Percentiles rank a stretch among this genome's conserved stretches.
Evolutionary conservation across 2,113 vertebrate species (phyloP).

Genomic region (Eretmochelys imbricata): DNA sequence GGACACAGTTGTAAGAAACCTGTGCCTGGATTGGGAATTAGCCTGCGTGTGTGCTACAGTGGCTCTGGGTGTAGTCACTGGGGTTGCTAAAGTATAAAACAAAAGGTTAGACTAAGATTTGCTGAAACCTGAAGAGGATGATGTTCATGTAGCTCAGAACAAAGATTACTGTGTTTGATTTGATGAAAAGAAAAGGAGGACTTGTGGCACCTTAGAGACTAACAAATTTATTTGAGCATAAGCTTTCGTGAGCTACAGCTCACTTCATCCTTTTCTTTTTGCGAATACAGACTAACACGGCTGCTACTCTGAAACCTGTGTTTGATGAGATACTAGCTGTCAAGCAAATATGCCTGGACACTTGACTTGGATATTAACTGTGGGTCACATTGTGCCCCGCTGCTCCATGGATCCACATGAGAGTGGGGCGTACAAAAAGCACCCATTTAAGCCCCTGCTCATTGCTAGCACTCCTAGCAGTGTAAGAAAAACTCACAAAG

Average conservation of each 20-base stretch:
- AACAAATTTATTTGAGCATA: no score
- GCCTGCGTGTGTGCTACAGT: no score
- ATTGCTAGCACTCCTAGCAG: fast-evolving
- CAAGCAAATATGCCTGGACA: not conserved
- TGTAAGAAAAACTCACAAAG: not conserved
- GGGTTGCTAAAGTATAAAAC: not conserved
- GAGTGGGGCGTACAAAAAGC: not conserved
- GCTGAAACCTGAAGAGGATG: not conserved
- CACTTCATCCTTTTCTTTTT: no score
- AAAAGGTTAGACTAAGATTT: not conserved
- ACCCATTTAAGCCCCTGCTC: fast-evolving
- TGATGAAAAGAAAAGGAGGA: not conserved
- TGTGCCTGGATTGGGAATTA: not conserved
- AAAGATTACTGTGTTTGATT: not conserved
- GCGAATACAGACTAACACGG: no score
- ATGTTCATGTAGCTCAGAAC: not conserved
- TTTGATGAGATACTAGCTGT: not conserved
- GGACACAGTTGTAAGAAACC: not conserved
- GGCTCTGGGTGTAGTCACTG: not conserved
- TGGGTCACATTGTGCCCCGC: not conserved
- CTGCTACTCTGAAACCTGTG: not conserved
- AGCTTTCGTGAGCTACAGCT: no score
- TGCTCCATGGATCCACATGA: not conserved
- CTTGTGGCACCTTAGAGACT: no score
- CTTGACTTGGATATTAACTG: not conserved